Percentiles rank a stretch among this genome's conserved stretches.
Evolutionary conservation across 2,797 vertebrate genomes (phyloP).

Genomic region (Rhadinocentrus ornatus): DNA sequence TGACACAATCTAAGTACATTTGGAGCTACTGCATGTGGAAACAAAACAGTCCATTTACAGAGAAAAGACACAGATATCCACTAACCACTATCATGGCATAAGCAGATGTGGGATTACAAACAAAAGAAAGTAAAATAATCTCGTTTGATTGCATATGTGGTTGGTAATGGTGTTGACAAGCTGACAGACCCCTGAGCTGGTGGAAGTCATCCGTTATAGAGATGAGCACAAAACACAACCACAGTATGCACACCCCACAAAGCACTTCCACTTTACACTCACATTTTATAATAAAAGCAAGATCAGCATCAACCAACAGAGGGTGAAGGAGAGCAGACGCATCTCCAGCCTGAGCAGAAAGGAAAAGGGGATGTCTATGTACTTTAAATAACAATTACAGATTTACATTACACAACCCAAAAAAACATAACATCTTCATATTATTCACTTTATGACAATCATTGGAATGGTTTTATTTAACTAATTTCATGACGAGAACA

Average conservation of each 20-base stretch:
- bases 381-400: constrained; percentile 23
- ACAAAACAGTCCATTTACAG: constrained; percentile 51
- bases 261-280: constrained; percentile 42
- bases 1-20: constrained; percentile 46
- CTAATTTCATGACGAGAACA: constrained; percentile 33
- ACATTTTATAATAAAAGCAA: constrained; percentile 49
- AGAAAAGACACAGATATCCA: constrained; percentile 48
- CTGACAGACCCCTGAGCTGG: constrained; percentile 39
- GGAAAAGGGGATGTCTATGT: not conserved
- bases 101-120: constrained; percentile 35
- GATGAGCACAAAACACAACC: constrained; percentile 49
- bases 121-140: constrained; percentile 13
- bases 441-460: constrained; percentile 53
- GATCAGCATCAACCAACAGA: constrained; percentile 43
- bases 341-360: constrained; percentile 16
- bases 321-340: constrained; percentile 35
- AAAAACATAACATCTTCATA: constrained; percentile 30
- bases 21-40: constrained; percentile 26
- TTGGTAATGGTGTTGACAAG: constrained; percentile 30
- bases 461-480: constrained; percentile 37
- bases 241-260: constrained; percentile 46
- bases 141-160: constrained; percentile 31
- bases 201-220: constrained; percentile 15
- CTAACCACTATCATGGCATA: constrained; percentile 33
- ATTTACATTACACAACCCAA: constrained; percentile 44